phyloP scores from a whole-genome alignment of 1,140 invertebrate genomes.

The Papilio dardanus region DNA sequence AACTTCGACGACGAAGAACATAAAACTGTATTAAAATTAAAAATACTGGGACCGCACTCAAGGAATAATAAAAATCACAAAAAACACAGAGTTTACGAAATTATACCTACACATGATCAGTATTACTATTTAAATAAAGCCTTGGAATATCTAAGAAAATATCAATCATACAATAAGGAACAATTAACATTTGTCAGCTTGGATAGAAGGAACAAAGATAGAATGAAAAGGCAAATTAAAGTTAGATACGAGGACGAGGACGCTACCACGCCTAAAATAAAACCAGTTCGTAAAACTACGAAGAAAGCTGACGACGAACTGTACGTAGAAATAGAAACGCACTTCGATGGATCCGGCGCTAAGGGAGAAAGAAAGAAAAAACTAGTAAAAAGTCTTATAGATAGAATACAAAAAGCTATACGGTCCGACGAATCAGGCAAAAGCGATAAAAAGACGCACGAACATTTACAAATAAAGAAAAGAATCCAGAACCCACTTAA shows the following conservation, averaged over 20 bases:
- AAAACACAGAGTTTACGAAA: background rate
- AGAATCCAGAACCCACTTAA: slow-evolving; percentile 65
- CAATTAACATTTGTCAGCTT: slow-evolving; percentile 33
- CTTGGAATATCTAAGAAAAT: slow-evolving; percentile 56
- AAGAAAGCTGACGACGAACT: slow-evolving; percentile 64
- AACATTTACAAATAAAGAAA: slow-evolving; percentile 58
- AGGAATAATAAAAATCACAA: slow-evolving; percentile 27
- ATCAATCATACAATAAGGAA: slow-evolving; percentile 41
- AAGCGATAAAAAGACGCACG: slow-evolving; percentile 40
- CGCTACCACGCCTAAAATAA: slow-evolving; percentile 39
- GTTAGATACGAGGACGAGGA: slow-evolving; percentile 52
- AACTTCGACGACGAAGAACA: background rate
- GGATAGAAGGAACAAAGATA: slow-evolving; percentile 46
- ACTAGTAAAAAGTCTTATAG: slow-evolving; percentile 61
- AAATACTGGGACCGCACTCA: background rate
- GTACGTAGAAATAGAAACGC: slow-evolving; percentile 76
- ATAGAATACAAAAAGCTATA: slow-evolving; percentile 73
- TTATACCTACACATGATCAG: slow-evolving; percentile 30
- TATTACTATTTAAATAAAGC: slow-evolving; percentile 49
- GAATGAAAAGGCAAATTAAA: slow-evolving; percentile 62
- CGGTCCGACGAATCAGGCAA: slow-evolving; percentile 45
- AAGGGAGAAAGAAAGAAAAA: slow-evolving; percentile 71
- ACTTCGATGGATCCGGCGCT: slow-evolving; percentile 67
- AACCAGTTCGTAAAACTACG: slow-evolving; percentile 41
- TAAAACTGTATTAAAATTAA: slow-evolving; percentile 8